Percentiles rank a stretch among this genome's conserved stretches.
phyloP scores from a whole-genome alignment of 2,797 vertebrate genomes.

The Pseudopleuronectes americanus region DNA sequence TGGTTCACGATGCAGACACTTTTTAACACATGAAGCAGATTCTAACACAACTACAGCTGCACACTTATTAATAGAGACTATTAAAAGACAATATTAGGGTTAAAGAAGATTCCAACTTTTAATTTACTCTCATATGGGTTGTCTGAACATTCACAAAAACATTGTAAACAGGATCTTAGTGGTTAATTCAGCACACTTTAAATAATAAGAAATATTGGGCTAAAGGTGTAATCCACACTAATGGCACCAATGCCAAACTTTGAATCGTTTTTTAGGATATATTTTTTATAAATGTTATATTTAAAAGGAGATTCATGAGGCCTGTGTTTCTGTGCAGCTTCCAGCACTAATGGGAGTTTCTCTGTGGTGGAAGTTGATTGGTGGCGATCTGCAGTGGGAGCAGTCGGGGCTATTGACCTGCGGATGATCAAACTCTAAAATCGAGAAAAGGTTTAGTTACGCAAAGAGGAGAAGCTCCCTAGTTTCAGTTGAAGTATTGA shows the following conservation, averaged over 20 bases:
- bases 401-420: slow-evolving; percentile 73
- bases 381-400: slow-evolving; percentile 65
- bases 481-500: slow-evolving; percentile 68
- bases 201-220: background rate
- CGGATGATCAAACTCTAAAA: slow-evolving; percentile 71
- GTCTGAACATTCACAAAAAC: background rate
- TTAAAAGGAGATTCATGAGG: background rate
- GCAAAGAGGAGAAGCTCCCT: slow-evolving; percentile 48
- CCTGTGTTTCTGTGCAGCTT: slow-evolving; percentile 1
- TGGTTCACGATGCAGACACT: too few relatives aligned
- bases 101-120: background rate
- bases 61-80: too few relatives aligned
- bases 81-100: background rate
- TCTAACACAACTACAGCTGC: background rate
- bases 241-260: background rate
- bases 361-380: slow-evolving; percentile 70
- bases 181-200: background rate
- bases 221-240: background rate
- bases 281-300: background rate
- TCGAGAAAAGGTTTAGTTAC: slow-evolving; percentile 60
- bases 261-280: background rate
- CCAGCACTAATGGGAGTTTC: slow-evolving; percentile 63
- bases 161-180: background rate
- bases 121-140: background rate
- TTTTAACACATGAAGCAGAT: background rate